Base-by-base conservation (phyloP, 2,113 vertebrate species). In the Heloderma charlesbogerti region DNA sequence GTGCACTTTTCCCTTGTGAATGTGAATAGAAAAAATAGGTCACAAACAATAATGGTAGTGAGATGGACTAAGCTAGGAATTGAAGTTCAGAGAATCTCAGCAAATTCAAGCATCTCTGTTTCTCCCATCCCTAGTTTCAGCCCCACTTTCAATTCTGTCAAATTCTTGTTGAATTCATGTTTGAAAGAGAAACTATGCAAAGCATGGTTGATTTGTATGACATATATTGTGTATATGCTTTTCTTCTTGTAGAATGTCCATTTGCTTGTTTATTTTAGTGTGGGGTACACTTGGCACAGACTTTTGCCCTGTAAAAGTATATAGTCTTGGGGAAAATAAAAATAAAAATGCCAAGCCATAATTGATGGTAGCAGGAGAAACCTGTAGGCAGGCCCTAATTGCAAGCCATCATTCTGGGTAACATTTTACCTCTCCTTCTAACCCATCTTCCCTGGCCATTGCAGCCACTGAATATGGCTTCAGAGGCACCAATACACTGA, bases 391-490 rank as follows among this genome's bases (percentile, higher is more conserved):
- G 18, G 48, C 72, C 85, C 85, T 88, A 72, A 92, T 25, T 71
- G 84, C 78, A 69, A 0, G 10, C 51, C 10, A 85, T 72, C 0
- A 0, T 10, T 60, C 18, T 43, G 27, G 10, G 10, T 45, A 0
- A 29, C 0, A 48, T 0, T 2, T 72, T 6, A 0, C 0, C 0
- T n/a, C 20, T 51, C 1, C 51, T 54, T 29, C 6, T 31, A 40
- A 2, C 54, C 34, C 43, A 4, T 78, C 67, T 29, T n/a, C 48
- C 84, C 54, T 29, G 15, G 25, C 31, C 81, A 31, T 48, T 72
- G 10, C 57, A 85, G 72, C 31, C 18, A 12, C 8, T 4, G 63
- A 37, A 63, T 6, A 45, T n/a, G 60, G 31, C 67, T 34, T 75
- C 66, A 43, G 88, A 87, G 57, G 22, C 45, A 37, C 45, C n/a